Evolutionary conservation across 2,888 invertebrate species (phyloP).

Genomic region (Cerastis leucographa): DNA sequence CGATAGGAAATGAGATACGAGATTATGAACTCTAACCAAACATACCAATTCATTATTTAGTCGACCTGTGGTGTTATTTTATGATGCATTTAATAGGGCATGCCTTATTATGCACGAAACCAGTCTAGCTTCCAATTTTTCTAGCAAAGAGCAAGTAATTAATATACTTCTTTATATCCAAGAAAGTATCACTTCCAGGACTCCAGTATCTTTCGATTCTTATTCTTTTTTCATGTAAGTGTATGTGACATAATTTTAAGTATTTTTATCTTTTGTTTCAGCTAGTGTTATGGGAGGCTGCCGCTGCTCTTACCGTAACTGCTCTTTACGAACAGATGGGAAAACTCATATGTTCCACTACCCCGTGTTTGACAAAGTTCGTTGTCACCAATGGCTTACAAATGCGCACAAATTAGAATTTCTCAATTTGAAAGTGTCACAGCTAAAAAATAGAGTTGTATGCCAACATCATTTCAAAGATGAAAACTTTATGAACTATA

Average conservation of each 20-base stretch:
- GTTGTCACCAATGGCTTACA: conserved; percentile 91
- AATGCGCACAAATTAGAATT: conserved; percentile 90
- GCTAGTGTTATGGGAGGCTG: conserved; percentile 90
- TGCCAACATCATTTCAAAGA: conserved; percentile 91
- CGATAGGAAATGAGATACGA: background rate
- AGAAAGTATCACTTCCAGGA: background rate
- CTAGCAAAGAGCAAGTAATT: background rate
- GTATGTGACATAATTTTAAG: background rate
- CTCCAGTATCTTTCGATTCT: background rate
- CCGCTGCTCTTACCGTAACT: conserved; percentile 90
- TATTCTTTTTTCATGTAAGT: background rate
- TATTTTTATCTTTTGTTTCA: conserved; percentile 8
- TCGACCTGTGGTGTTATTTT: background rate
- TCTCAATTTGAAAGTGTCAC: conserved; percentile 89
- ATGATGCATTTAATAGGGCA: background rate
- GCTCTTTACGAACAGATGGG: conserved; percentile 87
- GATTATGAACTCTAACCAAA: background rate
- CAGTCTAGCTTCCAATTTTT: background rate
- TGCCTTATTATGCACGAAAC: background rate
- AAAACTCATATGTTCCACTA: conserved; percentile 92
- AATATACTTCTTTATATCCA: background rate
- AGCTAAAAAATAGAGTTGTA: conserved; percentile 91
- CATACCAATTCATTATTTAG: background rate
- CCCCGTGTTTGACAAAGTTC: conserved; percentile 90
- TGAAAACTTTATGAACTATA: conserved; percentile 89